These are phyloP conservation scores for Poeciliopsis retropinna DNA, from an alignment of 2,113 vertebrate genomes.

Conservation along the genomic window DNA sequence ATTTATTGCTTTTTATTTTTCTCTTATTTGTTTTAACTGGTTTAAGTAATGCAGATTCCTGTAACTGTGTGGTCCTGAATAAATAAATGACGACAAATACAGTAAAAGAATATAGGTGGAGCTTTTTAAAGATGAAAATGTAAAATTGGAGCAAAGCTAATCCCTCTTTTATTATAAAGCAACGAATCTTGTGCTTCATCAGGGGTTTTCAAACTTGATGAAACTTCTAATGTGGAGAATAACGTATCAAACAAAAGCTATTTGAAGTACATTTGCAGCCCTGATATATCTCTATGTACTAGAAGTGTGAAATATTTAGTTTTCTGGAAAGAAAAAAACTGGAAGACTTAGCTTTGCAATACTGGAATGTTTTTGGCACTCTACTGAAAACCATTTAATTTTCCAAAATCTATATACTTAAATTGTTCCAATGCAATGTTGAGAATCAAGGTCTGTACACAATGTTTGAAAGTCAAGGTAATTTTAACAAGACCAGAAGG, in stretches of 20 bases:
- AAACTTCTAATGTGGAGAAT: neutral
- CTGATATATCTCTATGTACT: neutral
- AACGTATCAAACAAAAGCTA: neutral
- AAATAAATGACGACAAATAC: too few species aligned
- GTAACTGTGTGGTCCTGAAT: neutral
- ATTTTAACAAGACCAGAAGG: neutral
- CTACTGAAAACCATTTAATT: neutral
- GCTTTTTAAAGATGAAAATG: too few species aligned
- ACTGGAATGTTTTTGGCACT: neutral
- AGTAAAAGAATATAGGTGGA: too few species aligned
- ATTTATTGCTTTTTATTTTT: too few species aligned
- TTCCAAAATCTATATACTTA: neutral
- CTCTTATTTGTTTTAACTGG: too few species aligned
- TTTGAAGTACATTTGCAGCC: neutral
- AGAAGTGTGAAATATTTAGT: neutral
- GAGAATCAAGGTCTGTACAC: neutral
- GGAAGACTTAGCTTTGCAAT: too few species aligned
- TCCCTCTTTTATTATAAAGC: neutral
- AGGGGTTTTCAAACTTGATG: neutral
- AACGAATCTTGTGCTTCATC: neutral
- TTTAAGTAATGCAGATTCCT: neutral
- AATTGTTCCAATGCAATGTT: neutral
- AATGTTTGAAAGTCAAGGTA: conserved; percentile 6
- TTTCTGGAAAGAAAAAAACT: neutral
- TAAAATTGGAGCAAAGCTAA: too few species aligned